Base-by-base conservation (phyloP, 2,797 vertebrate species). In the Sebastes hubbsi region DNA sequence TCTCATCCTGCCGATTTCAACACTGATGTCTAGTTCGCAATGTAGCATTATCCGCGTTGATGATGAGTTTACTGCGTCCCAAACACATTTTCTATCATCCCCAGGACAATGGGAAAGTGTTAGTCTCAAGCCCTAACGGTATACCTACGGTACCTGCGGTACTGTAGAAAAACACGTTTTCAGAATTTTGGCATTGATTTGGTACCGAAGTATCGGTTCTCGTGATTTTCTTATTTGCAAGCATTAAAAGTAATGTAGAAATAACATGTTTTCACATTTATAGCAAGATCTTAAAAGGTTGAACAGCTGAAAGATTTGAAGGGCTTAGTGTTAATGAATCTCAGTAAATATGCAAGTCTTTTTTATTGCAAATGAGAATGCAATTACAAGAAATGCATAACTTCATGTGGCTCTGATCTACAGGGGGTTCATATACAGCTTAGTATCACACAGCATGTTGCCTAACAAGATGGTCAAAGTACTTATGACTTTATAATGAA, bases 311-410 rank as follows among this genome's bases (percentile, higher is more conserved):
- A 69, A 46, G 27, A 69, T 69, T 84, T 82, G 27, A 75, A 60
- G 14, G 69, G 30, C 67, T 59, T 16, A 49, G 32, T 71, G 70
- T 64, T 77, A 38, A 58, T 75, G 65, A 42, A 49, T 70, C 32
- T 49, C 65, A 66, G 63, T 69, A 27, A 54, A 77, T 81, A 61
- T 60, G 42, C 54, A 66, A 24, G 59, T 69, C 18, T 5, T 54
- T 65, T 80, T 77, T 69, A 62, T 75, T 68, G 74, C 77, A 81
- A 84, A 86, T 83, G 64, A 88, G 77, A 91, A 89, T 6, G 46
- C 24, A 85, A 85, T 93, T 89, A 86, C 80, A 67, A 58, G 59
- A 58, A 82, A 81, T 59, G 46, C 59, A 81, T 87, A 72, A 74
- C 75, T 87, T 86, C 74, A 80, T 87, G 81, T 74, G 78, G 70